These are phyloP conservation scores for Phocides pigmalion DNA, from an alignment of 1,140 invertebrate species.

Conservation along the genomic window DNA sequence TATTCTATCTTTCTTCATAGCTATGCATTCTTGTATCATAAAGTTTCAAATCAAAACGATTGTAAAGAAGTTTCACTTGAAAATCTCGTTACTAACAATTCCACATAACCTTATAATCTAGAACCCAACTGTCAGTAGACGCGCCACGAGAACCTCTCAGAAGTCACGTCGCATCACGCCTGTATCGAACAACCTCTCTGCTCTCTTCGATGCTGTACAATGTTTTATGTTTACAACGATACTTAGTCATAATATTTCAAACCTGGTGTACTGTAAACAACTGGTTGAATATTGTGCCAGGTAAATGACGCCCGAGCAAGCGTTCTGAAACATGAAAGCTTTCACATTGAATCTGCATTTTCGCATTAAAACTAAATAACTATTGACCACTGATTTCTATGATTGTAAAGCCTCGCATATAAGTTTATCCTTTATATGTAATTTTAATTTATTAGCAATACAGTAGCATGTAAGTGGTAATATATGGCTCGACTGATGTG, in stretches of 20 bases:
- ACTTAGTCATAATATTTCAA: not conserved
- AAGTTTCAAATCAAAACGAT: too few species aligned
- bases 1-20: too few species aligned
- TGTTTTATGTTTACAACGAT: conserved; percentile 16
- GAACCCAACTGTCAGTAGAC: not conserved
- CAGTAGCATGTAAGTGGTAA: too few species aligned
- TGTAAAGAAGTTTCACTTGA: too few species aligned
- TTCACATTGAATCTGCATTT: not conserved
- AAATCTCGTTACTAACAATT: too few species aligned
- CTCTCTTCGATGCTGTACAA: conserved; percentile 8
- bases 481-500: too few species aligned
- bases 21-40: too few species aligned
- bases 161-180: conserved; percentile 12
- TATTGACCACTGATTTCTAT: not conserved
- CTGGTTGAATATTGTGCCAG: not conserved
- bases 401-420: too few species aligned
- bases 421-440: too few species aligned
- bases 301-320: not conserved
- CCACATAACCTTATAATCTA: too few species aligned
- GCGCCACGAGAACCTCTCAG: not conserved
- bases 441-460: too few species aligned
- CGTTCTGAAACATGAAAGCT: not conserved
- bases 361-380: not conserved
- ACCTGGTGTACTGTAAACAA: not conserved
- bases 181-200: not conserved